A percentile compares a stretch with the other conserved stretches of the same genome.
Evolutionary conservation across 2,888 invertebrate species (phyloP).

Genomic region (Arrhopalites spinosus): DNA sequence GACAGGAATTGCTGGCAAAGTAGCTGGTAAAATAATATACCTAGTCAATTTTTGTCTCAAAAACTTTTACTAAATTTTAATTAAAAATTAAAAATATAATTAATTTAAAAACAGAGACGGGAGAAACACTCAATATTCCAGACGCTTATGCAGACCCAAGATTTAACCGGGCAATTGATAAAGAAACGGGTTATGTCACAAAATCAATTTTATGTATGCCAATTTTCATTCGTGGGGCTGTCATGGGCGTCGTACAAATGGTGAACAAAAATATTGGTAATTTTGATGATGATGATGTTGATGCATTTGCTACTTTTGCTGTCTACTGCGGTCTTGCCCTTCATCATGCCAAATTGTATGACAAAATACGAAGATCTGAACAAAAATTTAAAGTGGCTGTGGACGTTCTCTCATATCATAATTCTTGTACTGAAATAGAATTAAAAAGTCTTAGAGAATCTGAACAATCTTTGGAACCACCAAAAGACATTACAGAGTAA

Average conservation of each 20-base stretch:
- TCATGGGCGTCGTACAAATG: constrained; percentile 89
- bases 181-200: constrained; percentile 65
- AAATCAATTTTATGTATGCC: constrained; percentile 82
- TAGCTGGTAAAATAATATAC: constrained; percentile 64
- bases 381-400: constrained; percentile 81
- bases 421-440: constrained; percentile 76
- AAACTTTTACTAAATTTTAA: too few species aligned
- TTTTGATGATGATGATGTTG: constrained; percentile 69
- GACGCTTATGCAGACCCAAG: constrained; percentile 79
- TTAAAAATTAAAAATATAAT: too few species aligned
- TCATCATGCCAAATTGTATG: constrained; percentile 82
- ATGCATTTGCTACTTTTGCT: constrained; percentile 81
- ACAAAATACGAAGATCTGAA: constrained; percentile 79
- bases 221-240: constrained; percentile 75
- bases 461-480: background rate
- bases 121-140: constrained; percentile 78
- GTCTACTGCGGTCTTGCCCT: constrained; percentile 81
- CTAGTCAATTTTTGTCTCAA: too few species aligned
- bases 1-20: constrained; percentile 81
- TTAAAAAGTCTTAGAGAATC: constrained; percentile 58
- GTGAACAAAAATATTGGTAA: constrained; percentile 66
- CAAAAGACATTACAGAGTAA: constrained; percentile 55
- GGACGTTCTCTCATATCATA: constrained; percentile 74
- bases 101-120: constrained; percentile 63
- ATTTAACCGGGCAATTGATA: constrained; percentile 75